Evolutionary conservation across 2,113 vertebrate species (phyloP).

Genomic region (Bungarus multicinctus): DNA sequence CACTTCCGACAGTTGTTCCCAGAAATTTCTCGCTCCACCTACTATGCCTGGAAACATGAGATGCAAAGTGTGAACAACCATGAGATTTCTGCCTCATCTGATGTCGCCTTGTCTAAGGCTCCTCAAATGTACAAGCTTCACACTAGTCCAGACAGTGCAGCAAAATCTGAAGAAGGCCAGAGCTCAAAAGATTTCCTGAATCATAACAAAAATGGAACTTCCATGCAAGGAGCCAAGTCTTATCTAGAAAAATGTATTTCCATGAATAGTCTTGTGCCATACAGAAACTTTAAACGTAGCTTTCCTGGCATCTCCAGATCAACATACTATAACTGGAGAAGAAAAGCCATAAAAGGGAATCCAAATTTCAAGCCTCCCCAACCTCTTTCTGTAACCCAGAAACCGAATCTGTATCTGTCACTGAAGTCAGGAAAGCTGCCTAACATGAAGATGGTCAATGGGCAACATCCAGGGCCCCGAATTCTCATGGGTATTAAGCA

Average conservation of each 20-base stretch:
- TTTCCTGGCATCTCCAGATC: slow-evolving; percentile 95
- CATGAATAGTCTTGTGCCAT: slow-evolving; percentile 85
- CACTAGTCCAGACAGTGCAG: slow-evolving; percentile 11
- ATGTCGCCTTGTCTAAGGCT: slow-evolving; percentile 31
- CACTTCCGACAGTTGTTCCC: slow-evolving; percentile 91
- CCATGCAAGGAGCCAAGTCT: slow-evolving; percentile 91
- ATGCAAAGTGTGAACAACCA: slow-evolving; percentile 69
- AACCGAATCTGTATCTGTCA: slow-evolving; percentile 28
- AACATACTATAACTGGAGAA: slow-evolving; percentile 96
- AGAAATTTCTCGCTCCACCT: slow-evolving; percentile 91
- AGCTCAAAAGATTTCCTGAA: slow-evolving; percentile 22
- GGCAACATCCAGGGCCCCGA: neutral
- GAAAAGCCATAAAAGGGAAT: slow-evolving; percentile 85
- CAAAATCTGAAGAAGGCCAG: slow-evolving; percentile 23
- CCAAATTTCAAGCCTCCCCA: slow-evolving; percentile 72
- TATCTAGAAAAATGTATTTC: slow-evolving; percentile 89
- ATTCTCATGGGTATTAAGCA: slow-evolving; percentile 47
- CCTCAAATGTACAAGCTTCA: slow-evolving; percentile 30
- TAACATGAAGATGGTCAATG: slow-evolving; percentile 33
- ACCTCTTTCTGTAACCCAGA: slow-evolving; percentile 23
- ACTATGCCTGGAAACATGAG: slow-evolving; percentile 96
- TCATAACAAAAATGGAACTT: slow-evolving; percentile 53
- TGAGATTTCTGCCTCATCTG: slow-evolving; percentile 54
- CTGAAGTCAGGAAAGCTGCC: slow-evolving; percentile 43
- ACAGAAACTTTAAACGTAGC: slow-evolving; percentile 87